Percentiles rank a stretch among this genome's conserved stretches.
Evolutionary conservation across 2,797 vertebrate species (phyloP).

Genomic region (Urocyon cinereoargenteus): DNA sequence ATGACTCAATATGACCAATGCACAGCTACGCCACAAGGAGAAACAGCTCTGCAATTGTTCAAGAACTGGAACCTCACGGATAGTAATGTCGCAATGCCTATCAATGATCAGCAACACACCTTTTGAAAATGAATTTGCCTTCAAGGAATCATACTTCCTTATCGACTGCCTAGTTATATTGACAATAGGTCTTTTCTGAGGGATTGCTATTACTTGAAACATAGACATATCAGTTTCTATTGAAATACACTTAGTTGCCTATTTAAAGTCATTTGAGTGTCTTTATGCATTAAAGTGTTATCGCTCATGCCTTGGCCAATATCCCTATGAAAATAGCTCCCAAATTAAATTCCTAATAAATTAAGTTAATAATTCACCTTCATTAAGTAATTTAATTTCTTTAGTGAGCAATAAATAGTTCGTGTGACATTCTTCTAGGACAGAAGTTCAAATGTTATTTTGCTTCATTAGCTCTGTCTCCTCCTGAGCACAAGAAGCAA

Average conservation of each 20-base stretch:
- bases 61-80: constrained; percentile 58
- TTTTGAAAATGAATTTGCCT: constrained; percentile 68
- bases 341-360: constrained; percentile 79
- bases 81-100: constrained; percentile 61
- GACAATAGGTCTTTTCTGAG: constrained; percentile 48
- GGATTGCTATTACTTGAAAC: constrained; percentile 45
- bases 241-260: constrained; percentile 35
- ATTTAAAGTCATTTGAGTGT: constrained; percentile 15
- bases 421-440: constrained; percentile 68
- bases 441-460: constrained; percentile 70
- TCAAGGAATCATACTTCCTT: constrained; percentile 67
- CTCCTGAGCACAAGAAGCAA: background rate
- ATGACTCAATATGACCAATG: constrained; percentile 73
- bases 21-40: background rate
- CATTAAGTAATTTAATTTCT: constrained; percentile 81
- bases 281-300: background rate
- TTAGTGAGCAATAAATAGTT: constrained; percentile 78
- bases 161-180: constrained; percentile 30
- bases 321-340: constrained; percentile 70
- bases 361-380: constrained; percentile 81
- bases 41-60: constrained; percentile 69
- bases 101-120: constrained; percentile 38
- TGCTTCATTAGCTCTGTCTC: constrained; percentile 70
- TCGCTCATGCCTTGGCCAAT: constrained; percentile 40
- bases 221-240: background rate